Evolutionary conservation across 1,140 invertebrate genomes (phyloP).

Genomic region (Rhopalosiphum maidis): DNA sequence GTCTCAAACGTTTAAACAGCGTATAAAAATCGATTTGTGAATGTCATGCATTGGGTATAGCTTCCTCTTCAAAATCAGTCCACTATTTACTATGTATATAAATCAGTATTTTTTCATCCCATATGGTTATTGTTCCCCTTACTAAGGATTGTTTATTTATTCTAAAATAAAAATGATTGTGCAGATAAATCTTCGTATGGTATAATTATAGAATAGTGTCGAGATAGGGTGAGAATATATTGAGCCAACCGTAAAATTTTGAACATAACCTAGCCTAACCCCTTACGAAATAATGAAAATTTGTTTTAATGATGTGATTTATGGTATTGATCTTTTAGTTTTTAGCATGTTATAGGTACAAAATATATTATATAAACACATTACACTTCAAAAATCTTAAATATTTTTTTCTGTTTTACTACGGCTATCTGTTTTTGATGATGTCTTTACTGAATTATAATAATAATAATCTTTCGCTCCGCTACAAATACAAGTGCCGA

Average conservation of each 20-base stretch:
- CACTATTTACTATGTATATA: neutral
- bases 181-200: too few relatives aligned
- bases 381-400: neutral
- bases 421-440: neutral
- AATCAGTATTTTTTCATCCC: too few relatives aligned
- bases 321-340: neutral
- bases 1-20: neutral
- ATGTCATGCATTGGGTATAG: too few relatives aligned
- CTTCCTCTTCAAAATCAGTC: neutral
- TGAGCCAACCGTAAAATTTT: neutral
- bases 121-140: too few relatives aligned
- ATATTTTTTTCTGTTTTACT: neutral
- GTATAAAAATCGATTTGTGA: neutral
- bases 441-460: neutral
- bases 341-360: neutral
- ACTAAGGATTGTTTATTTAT: too few relatives aligned
- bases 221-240: neutral
- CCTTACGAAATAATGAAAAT: neutral
- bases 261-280: too few relatives aligned
- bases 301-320: neutral
- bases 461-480: neutral
- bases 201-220: too few relatives aligned
- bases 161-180: too few relatives aligned
- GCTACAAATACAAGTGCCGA: neutral
- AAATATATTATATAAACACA: too few relatives aligned